Evolutionary conservation across 53 echinoderm and acorn worm genomes (phyloP).

Genomic region (Patiria pectinifera): DNA sequence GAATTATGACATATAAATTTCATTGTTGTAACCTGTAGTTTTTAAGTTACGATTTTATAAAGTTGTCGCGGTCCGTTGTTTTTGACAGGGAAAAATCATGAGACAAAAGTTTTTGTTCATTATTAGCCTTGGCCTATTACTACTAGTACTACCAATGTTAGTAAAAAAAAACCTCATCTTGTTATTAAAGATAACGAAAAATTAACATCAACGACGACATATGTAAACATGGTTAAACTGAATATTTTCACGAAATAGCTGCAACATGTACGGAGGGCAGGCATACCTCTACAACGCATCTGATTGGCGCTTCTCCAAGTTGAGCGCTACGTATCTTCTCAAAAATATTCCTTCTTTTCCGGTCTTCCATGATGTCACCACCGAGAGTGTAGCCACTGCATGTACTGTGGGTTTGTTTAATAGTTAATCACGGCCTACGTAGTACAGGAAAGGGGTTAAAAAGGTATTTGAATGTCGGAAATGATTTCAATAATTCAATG

Average conservation of each 20-base stretch:
- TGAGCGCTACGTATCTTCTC: conserved; percentile 44
- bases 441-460: neutral
- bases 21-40: too few relatives aligned
- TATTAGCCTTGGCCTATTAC: too few relatives aligned
- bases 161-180: too few relatives aligned
- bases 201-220: too few relatives aligned
- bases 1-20: too few relatives aligned
- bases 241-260: conserved; percentile 1
- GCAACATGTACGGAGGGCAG: neutral
- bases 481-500: neutral
- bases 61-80: too few relatives aligned
- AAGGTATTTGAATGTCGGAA: neutral
- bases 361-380: conserved; percentile 20
- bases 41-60: too few relatives aligned
- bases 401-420: neutral
- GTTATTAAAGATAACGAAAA: too few relatives aligned
- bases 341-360: conserved; percentile 35
- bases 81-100: too few relatives aligned
- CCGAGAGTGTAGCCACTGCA: neutral
- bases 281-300: conserved; percentile 43
- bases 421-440: neutral
- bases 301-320: conserved; percentile 41
- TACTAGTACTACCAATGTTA: too few relatives aligned
- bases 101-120: too few relatives aligned
- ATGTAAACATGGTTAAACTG: neutral